These are phyloP conservation scores for Solea senegalensis DNA, from an alignment of 2,113 vertebrate species.

Conservation along the genomic window DNA sequence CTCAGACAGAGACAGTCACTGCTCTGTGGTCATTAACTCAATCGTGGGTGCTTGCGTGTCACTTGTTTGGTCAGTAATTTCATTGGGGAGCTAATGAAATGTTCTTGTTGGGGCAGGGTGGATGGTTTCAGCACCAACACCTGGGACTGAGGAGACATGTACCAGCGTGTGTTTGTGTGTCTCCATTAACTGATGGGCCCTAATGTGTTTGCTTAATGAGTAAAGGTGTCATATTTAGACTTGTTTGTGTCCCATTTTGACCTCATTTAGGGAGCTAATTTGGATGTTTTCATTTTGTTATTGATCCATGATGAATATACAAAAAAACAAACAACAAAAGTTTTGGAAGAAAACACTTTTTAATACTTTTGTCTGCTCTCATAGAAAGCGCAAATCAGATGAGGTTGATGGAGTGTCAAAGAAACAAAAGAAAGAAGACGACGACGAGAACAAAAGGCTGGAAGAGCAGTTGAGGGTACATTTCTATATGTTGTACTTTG, in stretches of 20 bases:
- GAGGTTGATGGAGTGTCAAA: constrained; percentile 83
- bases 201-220: constrained; percentile 58
- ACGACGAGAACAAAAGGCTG: constrained; percentile 85
- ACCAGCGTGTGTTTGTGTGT: constrained; percentile 43
- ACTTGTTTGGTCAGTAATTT: background rate
- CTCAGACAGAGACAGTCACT: background rate
- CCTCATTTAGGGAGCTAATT: constrained; percentile 45
- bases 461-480: constrained; percentile 79
- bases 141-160: constrained; percentile 50
- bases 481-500: background rate
- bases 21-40: constrained; percentile 41
- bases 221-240: constrained; percentile 52
- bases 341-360: background rate
- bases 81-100: constrained; percentile 34
- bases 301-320: constrained; percentile 2
- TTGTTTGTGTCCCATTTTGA: constrained; percentile 49
- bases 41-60: background rate
- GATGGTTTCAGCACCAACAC: constrained; percentile 27
- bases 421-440: constrained; percentile 91
- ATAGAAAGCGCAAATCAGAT: constrained; percentile 91
- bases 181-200: constrained; percentile 37
- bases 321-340: background rate
- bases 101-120: constrained; percentile 18
- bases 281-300: background rate
- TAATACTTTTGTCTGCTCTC: constrained; percentile 11